A percentile compares a stretch with the other conserved stretches of the same genome.
phyloP scores from a whole-genome alignment of 2,113 vertebrate species.

The Mellivora capensis region DNA sequence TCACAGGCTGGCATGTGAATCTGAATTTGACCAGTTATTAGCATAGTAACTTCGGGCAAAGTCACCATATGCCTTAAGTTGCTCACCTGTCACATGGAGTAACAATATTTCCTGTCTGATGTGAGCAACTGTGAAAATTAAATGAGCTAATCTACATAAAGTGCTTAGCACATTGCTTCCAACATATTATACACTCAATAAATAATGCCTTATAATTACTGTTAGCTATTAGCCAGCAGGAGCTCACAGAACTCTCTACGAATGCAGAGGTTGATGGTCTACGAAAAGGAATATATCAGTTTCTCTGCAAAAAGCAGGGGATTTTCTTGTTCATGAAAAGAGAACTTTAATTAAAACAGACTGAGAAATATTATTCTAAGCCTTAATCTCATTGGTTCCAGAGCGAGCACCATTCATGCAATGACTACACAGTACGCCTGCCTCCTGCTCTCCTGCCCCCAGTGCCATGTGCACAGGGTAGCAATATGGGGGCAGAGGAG shows the following conservation, averaged over 20 bases:
- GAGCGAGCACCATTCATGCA: background rate
- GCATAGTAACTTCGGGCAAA: background rate
- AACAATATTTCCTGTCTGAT: background rate
- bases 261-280: background rate
- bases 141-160: background rate
- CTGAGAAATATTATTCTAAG: background rate
- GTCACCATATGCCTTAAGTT: background rate
- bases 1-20: background rate
- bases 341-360: constrained; percentile 10
- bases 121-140: background rate
- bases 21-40: background rate
- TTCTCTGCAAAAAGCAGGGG: background rate
- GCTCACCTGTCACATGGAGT: background rate
- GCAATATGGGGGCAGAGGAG: fast-evolving
- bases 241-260: background rate
- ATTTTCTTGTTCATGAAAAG: background rate
- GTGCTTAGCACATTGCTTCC: background rate
- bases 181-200: background rate
- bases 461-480: fast-evolving
- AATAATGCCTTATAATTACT: background rate
- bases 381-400: background rate
- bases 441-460: background rate
- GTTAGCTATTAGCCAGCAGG: background rate
- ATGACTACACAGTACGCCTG: background rate
- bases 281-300: background rate